Percentiles rank a stretch among this genome's conserved stretches.
phyloP scores from a whole-genome alignment of 2,888 invertebrate species.

The Patella ulyssiponensis region DNA sequence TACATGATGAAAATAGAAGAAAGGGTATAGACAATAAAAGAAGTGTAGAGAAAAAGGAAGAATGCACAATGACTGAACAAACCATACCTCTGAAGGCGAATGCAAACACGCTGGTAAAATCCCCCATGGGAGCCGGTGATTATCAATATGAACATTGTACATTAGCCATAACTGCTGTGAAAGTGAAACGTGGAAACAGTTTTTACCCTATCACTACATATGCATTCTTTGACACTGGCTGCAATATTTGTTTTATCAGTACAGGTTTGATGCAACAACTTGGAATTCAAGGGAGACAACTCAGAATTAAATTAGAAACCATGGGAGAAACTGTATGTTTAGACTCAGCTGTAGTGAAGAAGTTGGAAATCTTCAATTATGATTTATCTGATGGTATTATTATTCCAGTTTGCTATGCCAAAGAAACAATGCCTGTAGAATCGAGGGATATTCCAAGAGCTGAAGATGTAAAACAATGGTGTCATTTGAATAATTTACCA shows the following conservation, averaged over 20 bases:
- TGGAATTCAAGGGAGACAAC: not conserved
- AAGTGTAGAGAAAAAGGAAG: too few relatives aligned
- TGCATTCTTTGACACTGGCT: slow-evolving; percentile 9
- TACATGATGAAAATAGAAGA: not conserved
- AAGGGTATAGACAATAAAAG: too few relatives aligned
- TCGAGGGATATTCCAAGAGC: not conserved
- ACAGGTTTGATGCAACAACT: not conserved
- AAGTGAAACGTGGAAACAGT: too few relatives aligned
- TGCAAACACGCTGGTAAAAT: too few relatives aligned
- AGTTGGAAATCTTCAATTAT: not conserved
- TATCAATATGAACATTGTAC: too few relatives aligned
- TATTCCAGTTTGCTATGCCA: not conserved
- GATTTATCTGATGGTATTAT: not conserved
- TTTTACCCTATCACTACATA: not conserved
- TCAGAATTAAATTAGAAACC: not conserved
- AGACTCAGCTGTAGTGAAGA: not conserved
- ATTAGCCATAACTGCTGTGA: too few relatives aligned
- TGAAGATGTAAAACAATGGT: slow-evolving; percentile 13
- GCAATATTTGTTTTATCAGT: not conserved
- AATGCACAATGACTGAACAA: too few relatives aligned
- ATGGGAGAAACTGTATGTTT: slow-evolving; percentile 8
- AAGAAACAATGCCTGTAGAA: slow-evolving; percentile 1
- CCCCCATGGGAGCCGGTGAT: too few relatives aligned
- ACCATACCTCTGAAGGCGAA: too few relatives aligned
- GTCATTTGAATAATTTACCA: slow-evolving; percentile 2